These are phyloP conservation scores for Pollenia griseotomentosa DNA, from an alignment of 2,888 invertebrate genomes.

Conservation along the genomic window DNA sequence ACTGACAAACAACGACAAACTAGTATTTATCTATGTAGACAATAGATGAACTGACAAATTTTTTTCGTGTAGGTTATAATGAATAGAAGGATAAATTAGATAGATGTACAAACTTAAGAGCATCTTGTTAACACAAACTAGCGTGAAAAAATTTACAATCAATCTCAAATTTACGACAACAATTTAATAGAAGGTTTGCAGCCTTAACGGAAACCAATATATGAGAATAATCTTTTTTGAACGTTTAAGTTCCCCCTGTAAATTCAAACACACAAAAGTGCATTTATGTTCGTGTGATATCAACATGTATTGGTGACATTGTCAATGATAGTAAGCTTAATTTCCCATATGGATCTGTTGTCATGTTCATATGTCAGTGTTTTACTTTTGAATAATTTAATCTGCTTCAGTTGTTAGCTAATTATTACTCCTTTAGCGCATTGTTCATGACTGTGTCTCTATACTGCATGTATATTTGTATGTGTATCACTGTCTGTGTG, in stretches of 20 bases:
- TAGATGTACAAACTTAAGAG: background rate
- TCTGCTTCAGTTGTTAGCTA: constrained; percentile 59
- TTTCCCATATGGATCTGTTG: constrained; percentile 60
- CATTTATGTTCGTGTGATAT: background rate
- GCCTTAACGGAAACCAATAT: no score
- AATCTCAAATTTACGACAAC: no score
- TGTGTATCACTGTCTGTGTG: background rate
- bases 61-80: background rate
- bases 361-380: constrained; percentile 65
- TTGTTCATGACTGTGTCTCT: background rate
- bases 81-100: constrained; percentile 26
- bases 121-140: background rate
- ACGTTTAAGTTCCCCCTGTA: background rate
- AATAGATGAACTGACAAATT: background rate
- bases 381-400: constrained; percentile 68
- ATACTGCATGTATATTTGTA: background rate
- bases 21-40: no score
- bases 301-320: constrained; percentile 39
- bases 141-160: background rate
- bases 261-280: background rate
- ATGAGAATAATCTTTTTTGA: background rate
- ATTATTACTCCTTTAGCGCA: constrained; percentile 60
- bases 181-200: no score
- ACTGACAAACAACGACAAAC: background rate
- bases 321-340: constrained; percentile 62